phyloP scores from a whole-genome alignment of 2,888 invertebrate genomes.

The Trichogramma evanescens region DNA sequence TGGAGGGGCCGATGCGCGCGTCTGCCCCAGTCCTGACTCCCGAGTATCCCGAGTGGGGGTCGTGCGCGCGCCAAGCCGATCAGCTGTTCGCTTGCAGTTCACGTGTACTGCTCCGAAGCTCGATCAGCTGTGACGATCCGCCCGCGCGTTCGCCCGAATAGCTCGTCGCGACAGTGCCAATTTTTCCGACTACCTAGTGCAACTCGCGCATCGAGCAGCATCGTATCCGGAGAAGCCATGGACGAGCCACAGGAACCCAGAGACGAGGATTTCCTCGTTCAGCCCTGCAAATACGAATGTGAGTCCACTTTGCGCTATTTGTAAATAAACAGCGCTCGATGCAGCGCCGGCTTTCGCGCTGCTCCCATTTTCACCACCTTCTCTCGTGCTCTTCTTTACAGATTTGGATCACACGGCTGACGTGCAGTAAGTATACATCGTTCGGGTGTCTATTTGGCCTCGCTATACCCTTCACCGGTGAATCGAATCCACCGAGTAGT shows the following conservation, averaged over 20 bases:
- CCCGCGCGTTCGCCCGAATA: neutral
- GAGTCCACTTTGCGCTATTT: conserved; percentile 44
- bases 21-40: no score
- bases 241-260: conserved; percentile 45
- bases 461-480: no score
- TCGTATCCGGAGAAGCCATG: conserved; percentile 16
- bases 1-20: no score
- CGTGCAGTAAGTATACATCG: conserved; percentile 78
- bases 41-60: no score
- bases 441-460: no score
- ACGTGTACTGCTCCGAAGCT: neutral
- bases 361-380: no score
- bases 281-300: conserved; percentile 77
- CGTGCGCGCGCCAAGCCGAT: neutral
- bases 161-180: neutral
- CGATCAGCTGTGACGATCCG: neutral
- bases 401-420: conserved; percentile 97
- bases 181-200: neutral
- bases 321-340: neutral
- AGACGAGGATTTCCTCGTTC: conserved; percentile 58
- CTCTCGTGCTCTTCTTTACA: conserved; percentile 47
- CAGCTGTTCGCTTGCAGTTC: neutral
- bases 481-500: no score
- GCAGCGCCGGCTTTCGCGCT: neutral
- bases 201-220: conserved; percentile 8